These are phyloP conservation scores for Cantharis rufa DNA, from an alignment of 2,888 invertebrate genomes.

Conservation along the genomic window DNA sequence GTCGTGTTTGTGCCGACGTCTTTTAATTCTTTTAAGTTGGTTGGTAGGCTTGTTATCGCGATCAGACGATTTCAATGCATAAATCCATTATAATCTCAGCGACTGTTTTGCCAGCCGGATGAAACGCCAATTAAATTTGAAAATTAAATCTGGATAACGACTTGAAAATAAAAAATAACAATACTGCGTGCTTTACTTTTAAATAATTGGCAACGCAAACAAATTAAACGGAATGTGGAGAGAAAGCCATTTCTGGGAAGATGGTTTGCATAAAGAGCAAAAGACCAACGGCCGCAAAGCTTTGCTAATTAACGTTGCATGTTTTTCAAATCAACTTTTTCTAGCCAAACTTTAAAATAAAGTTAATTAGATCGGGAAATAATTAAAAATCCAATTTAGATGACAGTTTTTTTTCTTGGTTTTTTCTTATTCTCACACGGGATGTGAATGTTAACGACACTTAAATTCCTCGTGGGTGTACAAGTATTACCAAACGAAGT, in stretches of 20 bases:
- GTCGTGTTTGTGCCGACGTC: constrained; percentile 11
- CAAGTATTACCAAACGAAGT: not conserved
- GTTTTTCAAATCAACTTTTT: not conserved
- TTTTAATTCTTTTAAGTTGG: constrained; percentile 1
- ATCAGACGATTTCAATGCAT: constrained; percentile 16
- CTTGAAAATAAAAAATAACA: not conserved
- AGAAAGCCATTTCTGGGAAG: not conserved
- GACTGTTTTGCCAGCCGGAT: constrained; percentile 2
- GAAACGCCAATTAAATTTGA: constrained; percentile 22
- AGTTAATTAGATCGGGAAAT: not conserved
- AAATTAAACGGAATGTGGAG: not conserved
- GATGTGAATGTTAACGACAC: not conserved
- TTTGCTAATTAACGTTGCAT: not conserved
- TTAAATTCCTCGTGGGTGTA: not conserved
- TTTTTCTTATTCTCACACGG: not conserved
- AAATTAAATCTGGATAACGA: constrained; percentile 13
- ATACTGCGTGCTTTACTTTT: not conserved
- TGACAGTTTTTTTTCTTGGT: not conserved
- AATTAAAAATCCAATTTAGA: not conserved
- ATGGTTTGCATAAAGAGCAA: not conserved
- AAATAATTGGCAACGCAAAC: not conserved
- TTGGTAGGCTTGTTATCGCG: constrained; percentile 17
- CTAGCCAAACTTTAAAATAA: not conserved
- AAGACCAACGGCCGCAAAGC: not conserved
- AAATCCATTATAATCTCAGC: constrained; percentile 23